Percentiles rank a stretch among this genome's conserved stretches.
phyloP scores from a whole-genome alignment of 2,113 vertebrate genomes.

The Zosterops pallidus region DNA sequence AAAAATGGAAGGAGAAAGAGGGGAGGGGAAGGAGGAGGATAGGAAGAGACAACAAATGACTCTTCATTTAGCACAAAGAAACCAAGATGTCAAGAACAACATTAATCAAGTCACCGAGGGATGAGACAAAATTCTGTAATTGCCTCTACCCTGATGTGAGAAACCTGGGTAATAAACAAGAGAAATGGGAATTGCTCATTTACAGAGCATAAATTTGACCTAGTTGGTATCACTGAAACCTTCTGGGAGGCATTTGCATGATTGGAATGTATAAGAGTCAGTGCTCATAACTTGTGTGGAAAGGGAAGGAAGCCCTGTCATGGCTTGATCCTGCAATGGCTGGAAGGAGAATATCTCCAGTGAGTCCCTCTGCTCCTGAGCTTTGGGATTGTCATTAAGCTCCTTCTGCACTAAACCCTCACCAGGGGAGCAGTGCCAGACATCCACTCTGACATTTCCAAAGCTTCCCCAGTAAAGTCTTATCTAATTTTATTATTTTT shows the following conservation, averaged over 20 bases:
- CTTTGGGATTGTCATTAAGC: neutral
- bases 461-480: neutral
- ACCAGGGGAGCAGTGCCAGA: neutral
- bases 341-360: neutral
- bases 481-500: neutral
- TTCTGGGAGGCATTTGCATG: slow-evolving; percentile 1
- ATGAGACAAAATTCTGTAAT: slow-evolving; percentile 22
- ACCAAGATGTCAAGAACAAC: neutral
- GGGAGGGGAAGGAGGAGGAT: neutral
- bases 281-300: neutral
- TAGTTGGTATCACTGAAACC: neutral
- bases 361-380: rapidly evolving
- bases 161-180: slow-evolving; percentile 23
- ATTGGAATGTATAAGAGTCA: neutral
- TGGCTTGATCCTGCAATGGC: neutral
- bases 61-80: neutral
- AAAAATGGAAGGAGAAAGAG: neutral
- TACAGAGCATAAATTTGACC: slow-evolving; percentile 23
- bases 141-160: neutral
- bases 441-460: neutral
- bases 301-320: neutral
- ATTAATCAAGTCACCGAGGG: neutral
- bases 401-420: neutral
- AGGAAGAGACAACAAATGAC: neutral
- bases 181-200: slow-evolving; percentile 28